Conservation (phyloP, 2,888 invertebrate genomes). For the Stenurella melanura region DNA sequence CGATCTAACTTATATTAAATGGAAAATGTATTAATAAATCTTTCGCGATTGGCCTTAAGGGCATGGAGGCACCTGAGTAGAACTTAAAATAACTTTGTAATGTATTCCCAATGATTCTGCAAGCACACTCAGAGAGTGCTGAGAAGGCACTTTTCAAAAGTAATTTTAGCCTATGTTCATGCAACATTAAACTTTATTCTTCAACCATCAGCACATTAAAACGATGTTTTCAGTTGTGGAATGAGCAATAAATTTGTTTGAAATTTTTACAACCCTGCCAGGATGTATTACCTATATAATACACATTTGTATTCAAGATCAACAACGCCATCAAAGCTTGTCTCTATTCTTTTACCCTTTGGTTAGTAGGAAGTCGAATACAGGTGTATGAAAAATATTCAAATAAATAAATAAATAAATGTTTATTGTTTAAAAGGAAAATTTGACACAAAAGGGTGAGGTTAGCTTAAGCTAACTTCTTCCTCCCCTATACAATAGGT, state of each 20-base stretch:
- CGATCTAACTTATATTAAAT: background rate
- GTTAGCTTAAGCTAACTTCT: too few relatives aligned
- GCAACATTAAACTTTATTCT: background rate
- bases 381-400: too few relatives aligned
- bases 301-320: too few relatives aligned
- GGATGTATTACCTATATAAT: too few relatives aligned
- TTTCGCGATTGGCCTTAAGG: background rate
- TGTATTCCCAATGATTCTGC: background rate
- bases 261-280: background rate
- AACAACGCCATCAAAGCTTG: too few relatives aligned
- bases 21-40: slow-evolving; percentile 1
- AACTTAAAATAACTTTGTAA: background rate
- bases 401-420: too few relatives aligned
- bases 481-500: too few relatives aligned
- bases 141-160: background rate
- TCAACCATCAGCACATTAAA: background rate
- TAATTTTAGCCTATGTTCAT: background rate
- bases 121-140: background rate
- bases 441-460: too few relatives aligned
- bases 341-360: too few relatives aligned
- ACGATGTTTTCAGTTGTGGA: background rate
- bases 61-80: background rate
- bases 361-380: too few relatives aligned
- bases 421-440: too few relatives aligned
- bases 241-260: background rate